Conservation (phyloP, 37 sponge, comb jelly and placozoan species). For the Oscarella lobularis region DNA sequence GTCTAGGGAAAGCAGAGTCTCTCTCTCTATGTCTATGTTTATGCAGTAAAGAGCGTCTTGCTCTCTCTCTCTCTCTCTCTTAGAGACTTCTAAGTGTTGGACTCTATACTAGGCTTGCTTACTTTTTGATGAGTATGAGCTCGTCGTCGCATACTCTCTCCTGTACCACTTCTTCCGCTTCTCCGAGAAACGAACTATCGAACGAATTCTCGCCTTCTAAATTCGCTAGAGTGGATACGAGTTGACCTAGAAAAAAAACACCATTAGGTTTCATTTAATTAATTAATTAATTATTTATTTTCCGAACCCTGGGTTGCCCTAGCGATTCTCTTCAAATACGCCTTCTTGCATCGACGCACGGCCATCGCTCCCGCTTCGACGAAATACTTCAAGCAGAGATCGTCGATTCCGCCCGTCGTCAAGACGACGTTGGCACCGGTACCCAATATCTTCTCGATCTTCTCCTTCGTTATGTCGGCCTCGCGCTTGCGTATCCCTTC, state of each 20-base stretch:
- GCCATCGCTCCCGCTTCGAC: slow-evolving; percentile 94
- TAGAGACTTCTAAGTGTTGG: too few relatives aligned
- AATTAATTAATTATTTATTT: too few relatives aligned
- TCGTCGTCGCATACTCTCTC: slow-evolving; percentile 94
- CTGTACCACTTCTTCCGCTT: slow-evolving; percentile 74
- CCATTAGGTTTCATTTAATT: too few relatives aligned
- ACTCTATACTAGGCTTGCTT: too few relatives aligned
- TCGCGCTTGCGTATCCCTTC: slow-evolving; percentile 85
- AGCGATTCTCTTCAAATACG: slow-evolving; percentile 87
- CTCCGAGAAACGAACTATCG: slow-evolving; percentile 72
- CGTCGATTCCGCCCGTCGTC: slow-evolving; percentile 92
- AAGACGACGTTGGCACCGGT: slow-evolving; percentile 93
- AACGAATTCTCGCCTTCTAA: slow-evolving; percentile 97
- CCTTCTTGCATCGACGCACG: slow-evolving; percentile 83
- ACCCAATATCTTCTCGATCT: slow-evolving; percentile 71
- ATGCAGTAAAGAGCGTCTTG: too few relatives aligned
- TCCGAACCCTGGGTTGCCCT: slow-evolving; percentile 90
- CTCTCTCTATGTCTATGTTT: too few relatives aligned
- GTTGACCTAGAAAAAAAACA: too few relatives aligned
- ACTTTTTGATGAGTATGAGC: slow-evolving; percentile 82
- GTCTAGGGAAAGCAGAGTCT: too few relatives aligned
- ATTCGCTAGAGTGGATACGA: slow-evolving; percentile 72
- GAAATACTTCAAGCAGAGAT: slow-evolving; percentile 94
- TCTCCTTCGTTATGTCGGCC: slow-evolving; percentile 90
- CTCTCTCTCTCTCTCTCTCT: too few relatives aligned